phyloP scores from a whole-genome alignment of 1,140 invertebrate species.

The Formica selysi region DNA sequence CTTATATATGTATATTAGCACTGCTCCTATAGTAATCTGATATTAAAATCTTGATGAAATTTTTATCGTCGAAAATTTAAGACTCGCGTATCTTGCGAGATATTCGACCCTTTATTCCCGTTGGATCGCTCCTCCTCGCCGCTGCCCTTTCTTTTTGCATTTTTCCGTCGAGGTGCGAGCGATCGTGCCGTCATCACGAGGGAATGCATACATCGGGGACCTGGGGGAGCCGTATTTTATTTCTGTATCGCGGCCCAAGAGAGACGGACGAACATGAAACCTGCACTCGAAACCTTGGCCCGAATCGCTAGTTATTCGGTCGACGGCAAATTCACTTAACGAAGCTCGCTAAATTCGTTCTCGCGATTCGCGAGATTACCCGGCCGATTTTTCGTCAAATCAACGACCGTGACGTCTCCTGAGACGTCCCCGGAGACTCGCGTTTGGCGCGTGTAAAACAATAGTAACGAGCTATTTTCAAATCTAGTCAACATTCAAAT shows the following conservation, averaged over 20 bases:
- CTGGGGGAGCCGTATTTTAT: slow-evolving; percentile 68
- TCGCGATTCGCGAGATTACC: background rate
- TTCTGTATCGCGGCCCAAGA: slow-evolving; percentile 69
- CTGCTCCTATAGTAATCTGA: background rate
- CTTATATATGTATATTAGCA: background rate
- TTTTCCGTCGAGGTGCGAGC: slow-evolving; percentile 43
- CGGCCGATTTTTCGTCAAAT: slow-evolving; percentile 45
- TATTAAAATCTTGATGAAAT: background rate
- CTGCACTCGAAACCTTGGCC: slow-evolving; percentile 78
- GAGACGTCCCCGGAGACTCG: background rate
- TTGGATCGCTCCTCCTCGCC: background rate
- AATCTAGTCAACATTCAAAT: background rate
- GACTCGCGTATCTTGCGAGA: background rate
- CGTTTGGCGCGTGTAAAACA: background rate
- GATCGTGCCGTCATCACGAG: slow-evolving; percentile 62
- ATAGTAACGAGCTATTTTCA: slow-evolving; percentile 18
- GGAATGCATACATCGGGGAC: slow-evolving; percentile 47
- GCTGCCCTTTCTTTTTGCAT: slow-evolving; percentile 42
- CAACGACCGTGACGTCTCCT: background rate
- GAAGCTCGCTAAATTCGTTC: slow-evolving; percentile 39
- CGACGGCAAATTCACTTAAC: slow-evolving; percentile 30
- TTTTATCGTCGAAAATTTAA: slow-evolving; percentile 11
- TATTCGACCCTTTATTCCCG: slow-evolving; percentile 13
- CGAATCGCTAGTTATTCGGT: slow-evolving; percentile 74
- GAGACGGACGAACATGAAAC: slow-evolving; percentile 60